Evolutionary conservation across 1,140 invertebrate genomes (phyloP).

Genomic region (Sycobia sp.): DNA sequence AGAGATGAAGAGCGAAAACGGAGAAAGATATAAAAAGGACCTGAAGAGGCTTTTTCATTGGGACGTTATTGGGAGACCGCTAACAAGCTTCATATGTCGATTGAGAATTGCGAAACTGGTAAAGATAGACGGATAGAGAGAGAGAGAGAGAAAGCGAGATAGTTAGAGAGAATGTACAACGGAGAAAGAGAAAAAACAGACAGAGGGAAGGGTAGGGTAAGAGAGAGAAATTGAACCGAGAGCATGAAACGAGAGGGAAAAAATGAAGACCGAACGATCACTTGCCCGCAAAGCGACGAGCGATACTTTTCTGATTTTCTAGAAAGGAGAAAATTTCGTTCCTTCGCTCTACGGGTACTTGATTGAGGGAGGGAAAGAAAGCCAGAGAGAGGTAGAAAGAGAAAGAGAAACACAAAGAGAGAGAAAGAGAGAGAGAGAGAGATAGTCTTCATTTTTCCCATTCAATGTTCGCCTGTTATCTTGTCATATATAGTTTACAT

Average conservation of each 20-base stretch:
- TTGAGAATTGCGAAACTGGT: conserved; percentile 33
- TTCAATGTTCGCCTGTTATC: too few species aligned
- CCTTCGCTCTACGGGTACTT: neutral
- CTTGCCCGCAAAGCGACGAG: conserved; percentile 22
- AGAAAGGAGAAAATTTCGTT: conserved; percentile 1
- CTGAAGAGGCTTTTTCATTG: conserved; percentile 47
- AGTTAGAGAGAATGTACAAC: neutral
- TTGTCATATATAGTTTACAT: too few species aligned
- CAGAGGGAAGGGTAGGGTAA: neutral
- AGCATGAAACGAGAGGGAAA: conserved; percentile 7
- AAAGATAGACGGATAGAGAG: neutral
- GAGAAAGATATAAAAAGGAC: neutral
- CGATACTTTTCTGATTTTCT: conserved; percentile 21
- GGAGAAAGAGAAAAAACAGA: neutral
- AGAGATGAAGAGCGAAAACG: conserved; percentile 5
- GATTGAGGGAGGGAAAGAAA: conserved; percentile 7
- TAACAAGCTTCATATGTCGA: conserved; percentile 48
- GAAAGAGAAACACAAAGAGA: too few species aligned
- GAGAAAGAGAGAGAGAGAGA: too few species aligned
- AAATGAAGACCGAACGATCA: conserved; percentile 8
- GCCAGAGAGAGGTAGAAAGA: too few species aligned
- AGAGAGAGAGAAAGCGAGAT: neutral
- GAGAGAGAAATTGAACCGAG: neutral
- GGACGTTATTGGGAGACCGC: conserved; percentile 49
- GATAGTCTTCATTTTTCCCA: too few species aligned